phyloP scores from a whole-genome alignment of 1,140 invertebrate species.

The Scaptomyza montana region DNA sequence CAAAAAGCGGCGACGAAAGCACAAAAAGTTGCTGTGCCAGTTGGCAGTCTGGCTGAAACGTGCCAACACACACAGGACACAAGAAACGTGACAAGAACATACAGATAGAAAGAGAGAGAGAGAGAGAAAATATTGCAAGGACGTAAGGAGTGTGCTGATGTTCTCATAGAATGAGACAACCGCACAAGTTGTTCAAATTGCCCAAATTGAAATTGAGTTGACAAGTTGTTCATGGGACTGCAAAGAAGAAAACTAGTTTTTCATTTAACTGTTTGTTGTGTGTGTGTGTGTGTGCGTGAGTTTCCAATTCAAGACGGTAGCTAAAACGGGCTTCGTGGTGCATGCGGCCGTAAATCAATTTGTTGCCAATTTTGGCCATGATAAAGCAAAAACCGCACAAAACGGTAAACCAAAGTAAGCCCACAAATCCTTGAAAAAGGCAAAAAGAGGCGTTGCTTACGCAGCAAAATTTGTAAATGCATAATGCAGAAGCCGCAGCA shows the following conservation, averaged over 20 bases:
- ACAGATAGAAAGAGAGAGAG: not conserved
- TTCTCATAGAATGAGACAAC: constrained; percentile 51
- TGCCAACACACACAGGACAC: constrained; percentile 72
- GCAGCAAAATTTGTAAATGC: constrained; percentile 70
- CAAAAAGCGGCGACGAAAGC: constrained; percentile 72
- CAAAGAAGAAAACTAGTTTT: not conserved
- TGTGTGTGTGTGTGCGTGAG: not conserved
- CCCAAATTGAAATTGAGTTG: constrained; percentile 82
- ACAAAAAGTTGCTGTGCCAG: constrained; percentile 68
- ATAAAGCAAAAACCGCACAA: constrained; percentile 47
- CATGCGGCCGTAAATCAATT: constrained; percentile 70
- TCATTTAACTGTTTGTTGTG: not conserved
- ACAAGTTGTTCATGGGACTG: constrained; percentile 68
- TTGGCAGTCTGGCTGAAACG: constrained; percentile 60
- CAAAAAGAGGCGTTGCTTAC: constrained; percentile 64
- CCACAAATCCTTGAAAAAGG: constrained; percentile 57
- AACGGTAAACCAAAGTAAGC: constrained; percentile 49
- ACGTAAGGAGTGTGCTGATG: constrained; percentile 16
- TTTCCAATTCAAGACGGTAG: constrained; percentile 2
- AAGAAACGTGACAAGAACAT: constrained; percentile 65
- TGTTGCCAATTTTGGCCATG: constrained; percentile 39
- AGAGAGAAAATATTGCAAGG: too few relatives aligned
- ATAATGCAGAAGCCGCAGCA: constrained; percentile 56
- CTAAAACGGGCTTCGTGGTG: constrained; percentile 1
- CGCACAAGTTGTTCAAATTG: constrained; percentile 80